A percentile compares a stretch with the other conserved stretches of the same genome.
phyloP scores from a whole-genome alignment of 2,888 invertebrate genomes.

The Syrista parreyssii region DNA sequence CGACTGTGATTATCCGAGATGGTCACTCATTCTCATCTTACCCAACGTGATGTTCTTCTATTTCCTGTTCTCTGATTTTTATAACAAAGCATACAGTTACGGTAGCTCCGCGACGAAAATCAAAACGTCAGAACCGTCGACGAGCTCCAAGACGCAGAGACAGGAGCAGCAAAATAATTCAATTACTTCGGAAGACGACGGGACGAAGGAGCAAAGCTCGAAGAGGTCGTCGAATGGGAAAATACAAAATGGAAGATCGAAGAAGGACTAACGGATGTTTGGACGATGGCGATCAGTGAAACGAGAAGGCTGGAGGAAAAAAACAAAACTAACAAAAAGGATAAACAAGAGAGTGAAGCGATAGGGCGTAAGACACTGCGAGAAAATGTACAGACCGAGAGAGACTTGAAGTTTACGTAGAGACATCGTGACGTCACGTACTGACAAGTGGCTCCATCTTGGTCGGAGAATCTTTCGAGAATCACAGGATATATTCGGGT shows the following conservation, averaged over 20 bases:
- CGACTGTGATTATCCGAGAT: constrained; percentile 90
- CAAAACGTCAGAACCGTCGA: neutral
- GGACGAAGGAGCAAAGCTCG: constrained; percentile 4
- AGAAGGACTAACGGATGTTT: constrained; percentile 11
- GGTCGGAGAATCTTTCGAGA: too few species aligned
- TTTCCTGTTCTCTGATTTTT: constrained; percentile 91
- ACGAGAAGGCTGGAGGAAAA: neutral
- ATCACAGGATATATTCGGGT: neutral
- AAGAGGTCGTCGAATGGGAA: constrained; percentile 25
- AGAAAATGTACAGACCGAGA: neutral
- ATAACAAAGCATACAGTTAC: constrained; percentile 77
- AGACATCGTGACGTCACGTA: neutral
- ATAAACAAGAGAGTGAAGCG: neutral
- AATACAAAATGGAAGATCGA: constrained; percentile 33
- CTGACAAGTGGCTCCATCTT: too few species aligned
- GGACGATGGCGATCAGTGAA: neutral
- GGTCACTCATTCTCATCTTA: constrained; percentile 84
- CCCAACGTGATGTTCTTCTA: constrained; percentile 94
- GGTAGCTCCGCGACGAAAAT: constrained; percentile 9
- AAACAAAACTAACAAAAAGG: neutral
- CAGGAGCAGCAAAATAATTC: constrained; percentile 16
- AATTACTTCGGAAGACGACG: constrained; percentile 11
- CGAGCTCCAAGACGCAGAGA: constrained; percentile 15
- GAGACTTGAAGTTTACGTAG: neutral
- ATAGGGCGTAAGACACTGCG: neutral